Base-by-base conservation (phyloP, 2,888 invertebrate species). In the Pollenia amentaria region DNA sequence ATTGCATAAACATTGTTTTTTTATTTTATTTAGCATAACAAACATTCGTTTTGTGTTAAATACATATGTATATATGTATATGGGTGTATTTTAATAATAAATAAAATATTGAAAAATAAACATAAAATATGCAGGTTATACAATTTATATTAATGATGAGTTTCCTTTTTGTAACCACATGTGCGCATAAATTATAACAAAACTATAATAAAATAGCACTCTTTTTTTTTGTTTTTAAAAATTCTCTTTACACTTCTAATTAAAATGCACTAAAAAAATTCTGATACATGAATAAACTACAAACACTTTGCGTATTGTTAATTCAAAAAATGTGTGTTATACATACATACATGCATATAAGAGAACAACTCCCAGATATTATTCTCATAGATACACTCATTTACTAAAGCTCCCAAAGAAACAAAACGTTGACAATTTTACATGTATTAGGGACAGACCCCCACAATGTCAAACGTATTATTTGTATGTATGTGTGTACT, bases 111-210 rank as follows among this genome's bases (percentile, higher is more conserved):
- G 7, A 12, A 16, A 64, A 44, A 3, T 44, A 64, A 44, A 53
- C 16, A 48, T n/a, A 79, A 70, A 64, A 29, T 77, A 79, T 79
- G 78, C 78, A 70, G 78, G 78, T 62, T 70, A 62, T 40, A 79
- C 51, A 53, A 72, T 77, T 55, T 18, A 46, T 70, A 70, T 75
- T 79, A 79, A 84, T 79, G 60, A 75, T 48, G 62, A 40, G 48
- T 79, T 84, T 84, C 84, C 79, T 75, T 60, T 79, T 79, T 46
- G 29, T 29, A 29, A 75, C 18, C 67, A 55, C 62, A 84, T 69
- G 79, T 79, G 60, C 67, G 64, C 73, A 84, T 79, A 79, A 69
- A 69, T 62, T 69, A 60, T 51, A 53, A 46, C 29, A 12, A 53
- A 64, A 51, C 7, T 29, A 51, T 60, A 21, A 40, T 29, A 29